Evolutionary conservation across 2,888 invertebrate species (phyloP), one percentile per base, ranked within the genome.

Genomic region (Mystacides longicornis): DNA sequence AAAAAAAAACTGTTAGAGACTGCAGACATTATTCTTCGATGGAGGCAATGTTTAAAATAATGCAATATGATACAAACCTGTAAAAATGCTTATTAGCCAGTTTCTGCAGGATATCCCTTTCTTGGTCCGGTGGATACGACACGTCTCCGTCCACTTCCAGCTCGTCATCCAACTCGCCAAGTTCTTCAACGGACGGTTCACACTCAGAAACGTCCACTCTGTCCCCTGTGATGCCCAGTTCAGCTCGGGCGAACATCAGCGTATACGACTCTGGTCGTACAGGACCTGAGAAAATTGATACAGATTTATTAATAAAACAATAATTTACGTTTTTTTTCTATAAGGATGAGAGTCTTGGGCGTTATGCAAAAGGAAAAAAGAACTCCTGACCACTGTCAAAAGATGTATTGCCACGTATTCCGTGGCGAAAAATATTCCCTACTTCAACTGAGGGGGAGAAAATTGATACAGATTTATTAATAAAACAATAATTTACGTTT

Each of bases 1-100:
- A 22, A 19, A 21, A 3, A 3, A 5, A 48, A 3, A 3, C n/a
- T n/a, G n/a, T n/a, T n/a, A n/a, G n/a, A n/a, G n/a, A n/a, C n/a
- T n/a, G n/a, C n/a, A n/a, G n/a, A n/a, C n/a, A n/a, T n/a, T n/a
- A n/a, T n/a, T n/a, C n/a, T n/a, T n/a, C n/a, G n/a, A n/a, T n/a
- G n/a, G n/a, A n/a, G n/a, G n/a, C n/a, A n/a, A n/a, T n/a, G n/a
- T n/a, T n/a, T n/a, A n/a, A 31, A 7, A 31, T 31, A 31, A 9
- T 31, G 7, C 48, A 49, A 49, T 4, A 31, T 49, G 37, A 37
- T 16, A 21, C 55, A 45, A 49, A 62, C 62, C 59, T 62, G 31
- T 62, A 62, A 33, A 58, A 60, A 42, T 62, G 57, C 51, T 62
- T 62, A 51, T 60, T 60, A 3, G 60, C 60, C 51, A 62, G 19